Base-by-base conservation (phyloP, 2,888 invertebrate genomes). In the Pyrocoelia pectoralis region DNA sequence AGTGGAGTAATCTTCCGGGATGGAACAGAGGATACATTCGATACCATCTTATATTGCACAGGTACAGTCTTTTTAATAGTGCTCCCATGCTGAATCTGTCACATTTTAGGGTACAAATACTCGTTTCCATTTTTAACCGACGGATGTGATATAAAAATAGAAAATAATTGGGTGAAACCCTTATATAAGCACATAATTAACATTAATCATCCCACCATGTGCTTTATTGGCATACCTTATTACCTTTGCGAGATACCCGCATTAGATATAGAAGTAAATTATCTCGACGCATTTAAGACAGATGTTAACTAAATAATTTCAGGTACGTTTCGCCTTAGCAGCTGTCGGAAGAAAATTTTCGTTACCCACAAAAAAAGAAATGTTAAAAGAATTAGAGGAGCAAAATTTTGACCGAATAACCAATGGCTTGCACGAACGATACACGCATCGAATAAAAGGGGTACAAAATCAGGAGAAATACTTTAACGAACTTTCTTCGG, bases 161-260 rank as follows among this genome's bases (percentile, higher is more conserved):
- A 48, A n/a, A 88, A 92, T 62, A 93, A 94, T 77, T 90, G 89
- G 82, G 90, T 96, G n/a, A 87, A 88, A 73, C 91, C 93, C 0
- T 85, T 96, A 0, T 95, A 93, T 84, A 94, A 94, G 76, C 96
- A 97, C 77, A 82, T 95, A 54, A 86, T 97, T 38, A 92, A 95
- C 78, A 90, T 92, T 50, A 84, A 89, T 65, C 88, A 90, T 73
- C 94, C 95, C 1, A 87, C 88, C 9, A 88, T 97, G 86, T 90
- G 89, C 56, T 88, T 97, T 69, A 86, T 96, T 65, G 97, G 96
- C 0, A 83, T 97, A 18, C 92, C 94, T 0, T 92, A 89, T 79
- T 89, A 88, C 69, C 90, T 94, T 1, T 91, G 92, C 77, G 93
- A 95, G 0, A 93, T 94, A 79, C 92, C 92, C 61, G 88, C 93